Evolutionary conservation across 1,140 invertebrate genomes (phyloP).

Genomic region (Sminthurinus signatus): DNA sequence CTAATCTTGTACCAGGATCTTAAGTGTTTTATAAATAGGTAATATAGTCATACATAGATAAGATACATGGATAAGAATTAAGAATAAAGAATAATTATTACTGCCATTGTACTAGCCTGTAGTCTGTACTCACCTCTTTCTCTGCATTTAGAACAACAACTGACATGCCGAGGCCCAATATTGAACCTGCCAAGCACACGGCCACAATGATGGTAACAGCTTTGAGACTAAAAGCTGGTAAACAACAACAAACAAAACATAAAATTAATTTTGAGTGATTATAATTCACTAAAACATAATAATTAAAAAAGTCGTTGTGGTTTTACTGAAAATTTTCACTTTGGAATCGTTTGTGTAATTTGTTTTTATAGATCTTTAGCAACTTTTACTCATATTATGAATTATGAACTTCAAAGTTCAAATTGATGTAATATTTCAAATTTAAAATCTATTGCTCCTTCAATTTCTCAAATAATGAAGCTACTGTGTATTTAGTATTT

Average conservation of each 20-base stretch:
- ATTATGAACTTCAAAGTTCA: not conserved
- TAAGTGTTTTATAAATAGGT: too few relatives aligned
- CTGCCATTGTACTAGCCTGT: too few relatives aligned
- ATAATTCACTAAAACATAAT: not conserved
- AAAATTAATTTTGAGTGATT: not conserved
- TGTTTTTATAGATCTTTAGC: not conserved
- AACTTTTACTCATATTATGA: not conserved
- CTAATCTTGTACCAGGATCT: too few relatives aligned
- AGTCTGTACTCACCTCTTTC: conserved; percentile 7
- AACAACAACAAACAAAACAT: not conserved
- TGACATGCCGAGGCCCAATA: conserved; percentile 1
- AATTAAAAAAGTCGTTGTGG: not conserved
- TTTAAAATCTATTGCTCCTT: too few relatives aligned
- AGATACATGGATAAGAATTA: too few relatives aligned
- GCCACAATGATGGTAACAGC: conserved; percentile 1
- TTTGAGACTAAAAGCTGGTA: not conserved
- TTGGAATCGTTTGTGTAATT: not conserved
- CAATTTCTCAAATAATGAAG: too few relatives aligned
- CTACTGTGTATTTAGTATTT: too few relatives aligned
- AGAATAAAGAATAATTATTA: too few relatives aligned
- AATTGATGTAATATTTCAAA: too few relatives aligned
- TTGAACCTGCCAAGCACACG: conserved; percentile 3
- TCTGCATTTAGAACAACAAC: not conserved
- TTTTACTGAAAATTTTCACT: not conserved
- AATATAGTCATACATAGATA: too few relatives aligned